phyloP scores from a whole-genome alignment of 1,140 invertebrate species.

The Ptiloglossa arizonensis region DNA sequence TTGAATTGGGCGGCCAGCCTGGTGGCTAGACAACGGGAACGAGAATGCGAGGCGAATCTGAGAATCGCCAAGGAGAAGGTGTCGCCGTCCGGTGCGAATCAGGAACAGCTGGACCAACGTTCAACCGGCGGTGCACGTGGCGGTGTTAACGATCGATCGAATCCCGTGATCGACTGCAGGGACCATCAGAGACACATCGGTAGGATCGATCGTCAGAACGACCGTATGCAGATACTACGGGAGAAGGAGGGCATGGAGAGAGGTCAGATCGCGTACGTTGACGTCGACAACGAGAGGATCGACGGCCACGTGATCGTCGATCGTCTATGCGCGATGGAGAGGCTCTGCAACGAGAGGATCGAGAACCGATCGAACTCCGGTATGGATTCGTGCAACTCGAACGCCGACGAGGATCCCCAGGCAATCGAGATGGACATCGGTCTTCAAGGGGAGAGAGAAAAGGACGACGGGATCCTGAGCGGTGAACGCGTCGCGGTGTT shows the following conservation, averaged over 20 bases:
- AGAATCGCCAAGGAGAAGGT: constrained; percentile 44
- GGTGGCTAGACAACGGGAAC: constrained; percentile 75
- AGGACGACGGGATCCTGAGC: constrained; percentile 56
- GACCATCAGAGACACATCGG: constrained; percentile 51
- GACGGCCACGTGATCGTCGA: constrained; percentile 69
- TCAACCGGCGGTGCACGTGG: constrained; percentile 14
- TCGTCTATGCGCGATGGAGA: constrained; percentile 75
- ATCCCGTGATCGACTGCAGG: constrained; percentile 52
- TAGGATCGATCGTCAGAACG: constrained; percentile 47
- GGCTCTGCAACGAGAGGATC: constrained; percentile 76
- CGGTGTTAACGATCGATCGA: constrained; percentile 14
- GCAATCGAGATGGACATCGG: constrained; percentile 66
- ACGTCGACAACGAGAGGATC: constrained; percentile 64
- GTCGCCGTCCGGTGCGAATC: constrained; percentile 30
- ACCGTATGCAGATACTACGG: constrained; percentile 56
- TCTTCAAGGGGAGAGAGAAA: constrained; percentile 66
- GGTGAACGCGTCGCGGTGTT: constrained; percentile 64
- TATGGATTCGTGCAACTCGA: constrained; percentile 76
- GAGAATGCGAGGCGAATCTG: constrained; percentile 69
- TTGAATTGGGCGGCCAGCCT: constrained; percentile 78
- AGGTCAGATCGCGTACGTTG: constrained; percentile 54
- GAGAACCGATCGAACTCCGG: constrained; percentile 75
- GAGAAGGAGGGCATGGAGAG: constrained; percentile 57
- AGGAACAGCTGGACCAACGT: constrained; percentile 56
- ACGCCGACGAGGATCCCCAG: constrained; percentile 73